Conservation (phyloP, 53 echinoderm and acorn worm genomes). For the Antedon mediterranea region DNA sequence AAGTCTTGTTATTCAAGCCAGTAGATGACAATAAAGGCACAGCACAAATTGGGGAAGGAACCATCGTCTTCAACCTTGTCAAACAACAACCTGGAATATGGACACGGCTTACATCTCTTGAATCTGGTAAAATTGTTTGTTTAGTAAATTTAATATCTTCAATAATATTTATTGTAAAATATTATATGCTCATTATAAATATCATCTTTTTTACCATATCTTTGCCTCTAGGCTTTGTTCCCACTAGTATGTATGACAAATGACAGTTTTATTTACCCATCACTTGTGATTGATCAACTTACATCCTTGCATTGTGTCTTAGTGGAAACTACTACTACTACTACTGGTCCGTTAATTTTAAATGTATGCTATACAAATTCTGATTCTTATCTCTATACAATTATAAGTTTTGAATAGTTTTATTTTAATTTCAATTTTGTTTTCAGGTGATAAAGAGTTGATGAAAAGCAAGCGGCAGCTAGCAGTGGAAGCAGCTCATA, state of each 20-base stretch:
- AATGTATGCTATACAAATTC: background rate
- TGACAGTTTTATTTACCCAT: no score
- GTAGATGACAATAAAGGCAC: constrained; percentile 72
- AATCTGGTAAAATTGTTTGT: constrained; percentile 17
- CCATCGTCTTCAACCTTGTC: constrained; percentile 53
- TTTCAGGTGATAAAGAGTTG: constrained; percentile 61
- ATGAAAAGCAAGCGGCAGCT: constrained; percentile 68
- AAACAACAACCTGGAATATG: constrained; percentile 64
- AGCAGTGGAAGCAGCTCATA: constrained; percentile 61
- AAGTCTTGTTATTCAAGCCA: constrained; percentile 45
- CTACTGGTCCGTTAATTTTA: no score
- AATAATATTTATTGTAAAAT: no score
- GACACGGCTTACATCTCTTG: constrained; percentile 41
- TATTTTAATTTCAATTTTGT: background rate
- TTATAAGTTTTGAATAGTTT: background rate
- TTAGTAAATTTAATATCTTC: no score
- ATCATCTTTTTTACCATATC: no score
- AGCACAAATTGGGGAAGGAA: constrained; percentile 74
- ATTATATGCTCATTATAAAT: no score
- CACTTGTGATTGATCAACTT: no score
- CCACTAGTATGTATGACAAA: no score
- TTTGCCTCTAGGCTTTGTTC: no score
- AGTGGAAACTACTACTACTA: no score
- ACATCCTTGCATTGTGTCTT: no score
- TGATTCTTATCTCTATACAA: background rate